Evolutionary conservation across 2,888 invertebrate genomes (phyloP), one percentile per base, ranked within the genome.

Genomic region (Amiota minor): DNA sequence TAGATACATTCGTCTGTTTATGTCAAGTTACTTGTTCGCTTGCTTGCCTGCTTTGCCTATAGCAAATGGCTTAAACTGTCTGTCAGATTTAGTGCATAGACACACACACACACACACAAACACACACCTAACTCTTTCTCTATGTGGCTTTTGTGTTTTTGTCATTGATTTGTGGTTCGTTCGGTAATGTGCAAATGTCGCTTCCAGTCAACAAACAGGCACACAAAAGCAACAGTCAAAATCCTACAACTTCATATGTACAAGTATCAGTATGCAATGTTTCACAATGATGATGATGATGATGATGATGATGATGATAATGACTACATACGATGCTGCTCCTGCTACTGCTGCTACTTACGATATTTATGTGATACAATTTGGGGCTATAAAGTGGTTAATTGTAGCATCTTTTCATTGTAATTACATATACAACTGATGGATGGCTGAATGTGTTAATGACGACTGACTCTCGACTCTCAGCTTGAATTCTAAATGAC

Each of bases 71-170:
- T 35, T 35, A 35, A 35, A 35, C 35, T 35, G 35, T 35, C 35
- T 35, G 35, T 35, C 35, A 35, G 35, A 35, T 8, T 35, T 35
- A 35, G 35, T 35, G 6, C 35, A 8, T 35, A 35, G 2, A 35
- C 35, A 35, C 35, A 35, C n/a, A 9, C 18, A 80, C 73, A 73
- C 71, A 68, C 75, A 16, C 18, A 23, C 61, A 62, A 35, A 73
- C 20, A 64, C 69, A 23, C 71, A 18, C 55, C n/a, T 56, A 9
- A 8, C 18, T 59, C 18, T 59, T 9, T 59, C 11, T 59, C 18
- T 53, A 1, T 53, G 53, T 53, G 53, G 35, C 35, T 35, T 35
- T 14, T 16, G 53, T 53, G 53, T 53, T 53, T 53, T 16, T 53
- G n/a, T 59, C 59, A 59, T 18, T 59, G 59, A 59, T n/a, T 59